Base-by-base conservation (phyloP, 2,888 invertebrate species). In the Mayetiola destructor region DNA sequence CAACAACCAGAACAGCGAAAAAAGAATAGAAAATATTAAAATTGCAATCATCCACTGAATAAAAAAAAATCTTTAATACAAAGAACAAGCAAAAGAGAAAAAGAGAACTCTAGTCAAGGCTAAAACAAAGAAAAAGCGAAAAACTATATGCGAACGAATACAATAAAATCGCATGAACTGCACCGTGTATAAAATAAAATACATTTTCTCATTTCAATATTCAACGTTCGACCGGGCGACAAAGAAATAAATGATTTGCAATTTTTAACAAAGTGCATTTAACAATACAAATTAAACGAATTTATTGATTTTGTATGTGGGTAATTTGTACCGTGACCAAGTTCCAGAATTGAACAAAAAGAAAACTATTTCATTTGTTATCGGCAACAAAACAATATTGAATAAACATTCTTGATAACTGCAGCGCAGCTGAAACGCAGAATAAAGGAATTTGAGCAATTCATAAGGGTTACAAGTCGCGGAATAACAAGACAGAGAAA, bases 91-190 rank as follows among this genome's bases (percentile, higher is more conserved):
- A 39, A 39, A n/a, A 27, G n/a, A n/a, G n/a, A n/a, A n/a, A n/a
- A n/a, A n/a, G n/a, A n/a, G n/a, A n/a, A n/a, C n/a, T n/a, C 48
- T 48, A 48, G 48, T 48, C 48, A 48, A 48, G 48, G 48, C 27
- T 27, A 48, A 8, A 48, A 14, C 27, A 48, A 16, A 48, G n/a
- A 27, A n/a, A 27, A 48, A 48, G 9, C n/a, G 10, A 20, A 18
- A 16, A 18, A 5, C 16, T 39, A 39, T 32, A 9, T 10, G 32
- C 32, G 32, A n/a, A 32, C 32, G 10, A 32, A 32, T 9, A 32
- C 10, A 32, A 32, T 9, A 32, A 6, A 10, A 32, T 32, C 32
- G 10, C 10, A 9, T 32, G 10, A 32, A 32, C 6, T 32, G 8
- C 10, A 32, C 6, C 6, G 32, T 32, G 32, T 9, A 10, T 9